Evolutionary conservation across 2,888 invertebrate species (phyloP).

Genomic region (Pseudococcus jackbeardsleyi): DNA sequence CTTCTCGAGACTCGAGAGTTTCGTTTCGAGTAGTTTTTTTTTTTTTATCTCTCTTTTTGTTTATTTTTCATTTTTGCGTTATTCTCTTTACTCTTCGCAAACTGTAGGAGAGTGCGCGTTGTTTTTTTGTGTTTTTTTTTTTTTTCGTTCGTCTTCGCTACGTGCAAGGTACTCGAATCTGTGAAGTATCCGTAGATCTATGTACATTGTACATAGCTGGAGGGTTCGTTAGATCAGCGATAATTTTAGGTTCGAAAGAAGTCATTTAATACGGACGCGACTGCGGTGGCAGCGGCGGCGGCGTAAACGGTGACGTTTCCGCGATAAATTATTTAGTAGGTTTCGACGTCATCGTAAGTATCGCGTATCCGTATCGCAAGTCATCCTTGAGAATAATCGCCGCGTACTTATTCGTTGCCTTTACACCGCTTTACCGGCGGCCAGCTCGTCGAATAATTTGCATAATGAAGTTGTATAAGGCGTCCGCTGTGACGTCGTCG

Average conservation of each 20-base stretch:
- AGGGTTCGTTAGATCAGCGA: constrained; percentile 9
- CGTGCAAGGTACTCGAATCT: too few species aligned
- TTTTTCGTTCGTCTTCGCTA: too few species aligned
- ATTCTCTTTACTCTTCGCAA: too few species aligned
- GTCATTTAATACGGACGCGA: not conserved
- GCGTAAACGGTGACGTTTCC: not conserved
- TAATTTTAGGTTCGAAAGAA: constrained; percentile 4
- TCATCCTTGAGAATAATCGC: not conserved
- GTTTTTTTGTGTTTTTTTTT: too few species aligned
- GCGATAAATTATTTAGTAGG: constrained; percentile 16
- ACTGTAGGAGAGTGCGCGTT: too few species aligned
- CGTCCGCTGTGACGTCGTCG: not conserved
- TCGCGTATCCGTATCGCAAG: not conserved
- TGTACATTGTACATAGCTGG: too few species aligned
- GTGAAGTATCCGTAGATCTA: too few species aligned
- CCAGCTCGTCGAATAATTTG: constrained; percentile 22
- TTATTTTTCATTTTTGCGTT: too few species aligned
- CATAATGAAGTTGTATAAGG: constrained; percentile 22
- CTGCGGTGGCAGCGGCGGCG: not conserved
- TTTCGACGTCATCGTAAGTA: not conserved
- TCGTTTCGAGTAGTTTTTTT: too few species aligned
- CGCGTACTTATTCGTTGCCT: not conserved
- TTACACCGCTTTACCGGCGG: not conserved
- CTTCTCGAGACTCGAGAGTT: too few species aligned
- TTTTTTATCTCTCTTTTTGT: too few species aligned